Evolutionary conservation across 2,888 invertebrate genomes (phyloP), one percentile per base, ranked within the genome.

Genomic region (Nezara viridula): DNA sequence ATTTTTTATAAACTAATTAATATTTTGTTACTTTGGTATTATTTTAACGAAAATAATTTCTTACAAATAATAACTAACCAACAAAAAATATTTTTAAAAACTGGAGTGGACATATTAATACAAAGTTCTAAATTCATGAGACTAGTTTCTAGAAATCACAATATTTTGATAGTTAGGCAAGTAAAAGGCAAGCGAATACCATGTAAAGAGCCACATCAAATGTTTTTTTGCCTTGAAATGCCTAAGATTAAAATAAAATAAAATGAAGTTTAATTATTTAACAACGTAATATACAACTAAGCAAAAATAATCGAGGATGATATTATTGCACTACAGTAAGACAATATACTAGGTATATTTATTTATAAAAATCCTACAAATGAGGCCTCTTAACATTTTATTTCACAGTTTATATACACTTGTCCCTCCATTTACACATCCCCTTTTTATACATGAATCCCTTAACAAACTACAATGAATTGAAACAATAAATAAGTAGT

Each of bases 131-230:
- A 86, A 88, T 73, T 88, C 66, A 73, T 73, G 73, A 32, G 88
- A 88, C 88, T 88, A 88, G 88, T 88, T 73, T 88, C 49, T 66
- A 44, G 21, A 88, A 88, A 88, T 88, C 88, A 88, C 88, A 88
- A 73, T 40, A 73, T 47, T 47, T 32, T 88, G 55, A 73, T 44
- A 47, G 73, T 86, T 49, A 50, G 55, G 49, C 49, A 81, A 81
- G 44, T 24, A 40, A 66, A 24, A 73, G 88, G 88, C 88, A 88
- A 88, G 73, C 49, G n/a, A 88, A 73, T 60, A 66, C 27, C 81
- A 81, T 81, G 44, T 73, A 73, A 73, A 73, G 66, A 81, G 44
- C 32, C 81, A 37, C 40, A 81, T 44, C 2, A 81, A n/a, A 81
- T 81, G 0, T 24, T 81, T 44, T 81, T 81, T 81, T 81, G 44